These are phyloP conservation scores for cattle (Bos taurus) DNA, from an alignment of 2,113 vertebrate genomes.

Conservation along the genomic window ARS-UCD2.0 NC_037334.1:101770501-101771000, in stretches of 20 bases:
- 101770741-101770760: conserved; percentile 9
- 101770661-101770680: not conserved
- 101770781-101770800: conserved; percentile 15
- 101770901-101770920: not conserved
- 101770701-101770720: conserved; percentile 17
- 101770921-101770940: not conserved
- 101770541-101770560: no score
- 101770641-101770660: no score
- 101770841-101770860: not conserved
- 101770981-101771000: not conserved
- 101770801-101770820: not conserved
- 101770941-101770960: not conserved
- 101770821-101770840: not conserved
- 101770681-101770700: not conserved
- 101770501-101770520: no score
- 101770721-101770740: conserved; percentile 6
- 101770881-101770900: not conserved
- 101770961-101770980: not conserved
- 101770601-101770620: no score
- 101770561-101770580: no score
- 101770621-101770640: no score
- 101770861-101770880: not conserved
- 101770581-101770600: no score
- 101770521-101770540: no score
- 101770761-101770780: conserved; percentile 14